These are phyloP conservation scores for Rhagium mordax DNA, from an alignment of 2,888 invertebrate genomes.

Conservation along the genomic window DNA sequence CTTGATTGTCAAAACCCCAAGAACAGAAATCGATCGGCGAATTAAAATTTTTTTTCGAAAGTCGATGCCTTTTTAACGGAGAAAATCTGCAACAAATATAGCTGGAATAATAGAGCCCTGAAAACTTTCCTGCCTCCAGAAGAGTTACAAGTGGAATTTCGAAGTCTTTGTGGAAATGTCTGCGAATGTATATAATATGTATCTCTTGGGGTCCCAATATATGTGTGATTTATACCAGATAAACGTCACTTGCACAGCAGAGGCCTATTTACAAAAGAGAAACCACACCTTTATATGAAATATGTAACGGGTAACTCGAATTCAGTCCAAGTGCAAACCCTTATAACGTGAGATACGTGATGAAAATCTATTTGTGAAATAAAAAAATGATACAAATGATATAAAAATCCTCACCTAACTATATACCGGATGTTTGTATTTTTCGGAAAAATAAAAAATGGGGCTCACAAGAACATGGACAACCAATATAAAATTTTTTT, in stretches of 20 bases:
- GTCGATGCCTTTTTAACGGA: neutral
- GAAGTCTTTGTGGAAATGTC: neutral
- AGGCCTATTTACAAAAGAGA: conserved; percentile 42
- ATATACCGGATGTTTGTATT: too few species aligned
- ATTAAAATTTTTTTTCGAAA: too few species aligned
- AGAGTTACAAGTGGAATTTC: neutral
- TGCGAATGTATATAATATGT: neutral
- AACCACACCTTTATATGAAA: conserved; percentile 38
- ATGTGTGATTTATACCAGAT: conserved; percentile 42
- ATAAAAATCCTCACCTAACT: too few species aligned
- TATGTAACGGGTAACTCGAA: conserved; percentile 35
- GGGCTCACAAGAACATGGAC: too few species aligned
- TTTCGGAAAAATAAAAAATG: too few species aligned
- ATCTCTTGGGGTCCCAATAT: neutral
- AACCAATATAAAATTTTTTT: too few species aligned
- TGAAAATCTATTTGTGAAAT: neutral
- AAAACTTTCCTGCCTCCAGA: neutral
- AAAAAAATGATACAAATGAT: neutral
- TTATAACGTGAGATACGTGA: neutral
- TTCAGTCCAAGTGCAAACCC: neutral
- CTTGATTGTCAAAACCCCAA: too few species aligned
- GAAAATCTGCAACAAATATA: neutral
- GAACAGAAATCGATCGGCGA: too few species aligned
- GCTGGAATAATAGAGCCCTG: neutral
- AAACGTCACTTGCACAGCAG: conserved; percentile 40